Percentiles rank a stretch among this genome's conserved stretches.
These are phyloP conservation scores for Catostomus latipinnis DNA, from an alignment of 2,797 vertebrate species.

Conservation along the genomic window DNA sequence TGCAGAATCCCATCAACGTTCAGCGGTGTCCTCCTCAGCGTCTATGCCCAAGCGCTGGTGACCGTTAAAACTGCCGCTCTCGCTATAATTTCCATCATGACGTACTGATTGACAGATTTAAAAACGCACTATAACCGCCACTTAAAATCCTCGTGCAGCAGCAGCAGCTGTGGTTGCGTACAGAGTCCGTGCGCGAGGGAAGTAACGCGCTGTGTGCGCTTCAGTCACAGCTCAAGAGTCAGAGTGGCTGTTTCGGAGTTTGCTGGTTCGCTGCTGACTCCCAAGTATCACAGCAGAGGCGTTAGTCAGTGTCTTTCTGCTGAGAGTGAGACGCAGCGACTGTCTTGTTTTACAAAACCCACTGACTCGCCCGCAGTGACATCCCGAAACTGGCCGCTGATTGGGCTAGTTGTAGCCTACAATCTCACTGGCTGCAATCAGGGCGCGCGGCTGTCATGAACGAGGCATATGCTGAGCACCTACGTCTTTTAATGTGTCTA, in stretches of 20 bases:
- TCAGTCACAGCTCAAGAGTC: conserved; percentile 65
- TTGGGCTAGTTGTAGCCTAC: conserved; percentile 74
- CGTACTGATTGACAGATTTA: conserved; percentile 70
- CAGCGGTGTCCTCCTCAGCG: conserved; percentile 67
- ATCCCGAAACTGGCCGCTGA: conserved; percentile 65
- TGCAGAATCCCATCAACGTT: conserved; percentile 73
- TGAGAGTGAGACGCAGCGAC: conserved; percentile 66
- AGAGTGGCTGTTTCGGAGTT: conserved; percentile 68
- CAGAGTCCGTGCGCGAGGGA: not conserved
- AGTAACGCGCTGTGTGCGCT: not conserved
- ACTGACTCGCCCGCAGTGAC: conserved; percentile 69
- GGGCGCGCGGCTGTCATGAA: conserved; percentile 59
- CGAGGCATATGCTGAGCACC: conserved; percentile 55
- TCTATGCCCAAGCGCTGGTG: conserved; percentile 68
- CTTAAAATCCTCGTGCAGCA: conserved; percentile 78
- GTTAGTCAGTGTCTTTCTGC: conserved; percentile 73
- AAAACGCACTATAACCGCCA: conserved; percentile 64
- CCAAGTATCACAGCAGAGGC: conserved; percentile 63
- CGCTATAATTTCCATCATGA: conserved; percentile 72
- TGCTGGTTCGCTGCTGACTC: conserved; percentile 65
- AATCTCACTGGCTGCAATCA: conserved; percentile 62
- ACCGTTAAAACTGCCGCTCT: conserved; percentile 67
- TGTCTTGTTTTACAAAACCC: conserved; percentile 72
- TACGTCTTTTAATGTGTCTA: conserved; percentile 61
- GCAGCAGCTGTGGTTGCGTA: conserved; percentile 45